Base-by-base conservation (phyloP, 1,140 invertebrate genomes). In the Aphelinus atriplicis region DNA sequence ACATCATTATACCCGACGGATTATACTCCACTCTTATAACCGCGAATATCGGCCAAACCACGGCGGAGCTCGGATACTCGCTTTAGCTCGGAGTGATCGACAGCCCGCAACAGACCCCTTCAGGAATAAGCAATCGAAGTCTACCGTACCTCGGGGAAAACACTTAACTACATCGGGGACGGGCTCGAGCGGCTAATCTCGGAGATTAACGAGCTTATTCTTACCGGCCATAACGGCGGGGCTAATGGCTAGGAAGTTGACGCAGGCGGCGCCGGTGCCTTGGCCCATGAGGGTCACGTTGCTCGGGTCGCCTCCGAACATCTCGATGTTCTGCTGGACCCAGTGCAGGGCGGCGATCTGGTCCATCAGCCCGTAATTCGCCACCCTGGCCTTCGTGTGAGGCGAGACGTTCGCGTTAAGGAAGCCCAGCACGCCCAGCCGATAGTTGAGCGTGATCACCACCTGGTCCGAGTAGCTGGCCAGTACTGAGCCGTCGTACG, bases 381-480 rank as follows among this genome's bases (percentile, higher is more conserved):
- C 95, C 78, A 95, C 93, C 67, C 95, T 90, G 3, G 95, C 94
- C 83, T 94, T 93, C 67, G 92, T 87, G 82, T 93, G 91, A 1
- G 92, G 93, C 81, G 93, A 93, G 66, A 93, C 92, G 85, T 96
- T 96, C 68, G 94, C 93, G 87, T 95, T 96, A 68, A 96, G 90
- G 88, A 96, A 96, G 80, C 94, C 97, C 81, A 99, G 90, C 77
- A 98, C 94, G 67, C 97, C 98, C 56, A 99, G 92, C 71, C 98
- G 91, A 88, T 98, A 99, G 90, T 99, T 99, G 79, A 99, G 91
- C 42, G 97, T 97, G 79, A 99, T 94, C 75, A 99, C 95, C 73
- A 99, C 94, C 81, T 98, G 91, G 78, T 97, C 93, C 3, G 95
- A 93, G 82, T 96, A 95, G 81, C 95, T 94, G 66, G 96, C 94